Evolutionary conservation across 1,140 invertebrate genomes (phyloP).

Genomic region (Drosophila pallidifrons): DNA sequence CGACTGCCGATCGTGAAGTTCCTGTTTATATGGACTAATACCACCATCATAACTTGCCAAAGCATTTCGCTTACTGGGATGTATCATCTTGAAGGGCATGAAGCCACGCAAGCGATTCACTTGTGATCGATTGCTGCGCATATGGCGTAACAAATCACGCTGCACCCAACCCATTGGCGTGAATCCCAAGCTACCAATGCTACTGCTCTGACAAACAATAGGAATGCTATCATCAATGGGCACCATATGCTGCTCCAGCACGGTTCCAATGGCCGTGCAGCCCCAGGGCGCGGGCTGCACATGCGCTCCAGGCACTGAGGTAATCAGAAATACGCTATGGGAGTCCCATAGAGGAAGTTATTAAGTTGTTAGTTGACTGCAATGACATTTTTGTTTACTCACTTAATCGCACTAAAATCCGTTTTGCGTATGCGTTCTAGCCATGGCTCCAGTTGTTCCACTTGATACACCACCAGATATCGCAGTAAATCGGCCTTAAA

Average conservation of each 20-base stretch:
- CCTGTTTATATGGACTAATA: background rate
- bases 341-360: constrained; percentile 85
- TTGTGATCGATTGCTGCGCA: background rate
- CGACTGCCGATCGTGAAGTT: constrained; percentile 5
- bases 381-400: constrained; percentile 61
- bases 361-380: constrained; percentile 59
- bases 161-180: constrained; percentile 90
- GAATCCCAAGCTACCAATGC: constrained; percentile 93
- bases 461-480: constrained; percentile 91
- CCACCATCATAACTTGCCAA: background rate
- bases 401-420: constrained; percentile 93
- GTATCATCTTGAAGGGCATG: constrained; percentile 17
- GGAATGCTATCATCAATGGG: constrained; percentile 78
- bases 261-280: background rate
- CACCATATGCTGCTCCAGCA: constrained; percentile 88
- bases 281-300: background rate
- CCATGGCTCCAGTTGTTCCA: constrained; percentile 89
- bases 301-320: constrained; percentile 11
- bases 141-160: constrained; percentile 4
- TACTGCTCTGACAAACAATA: constrained; percentile 93
- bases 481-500: constrained; percentile 10
- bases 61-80: constrained; percentile 6
- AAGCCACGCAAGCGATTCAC: background rate
- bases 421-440: constrained; percentile 88
- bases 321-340: constrained; percentile 16